Percentiles rank a stretch among this genome's conserved stretches.
Evolutionary conservation across 1,140 invertebrate species (phyloP).

Genomic region (Panagrolaimus sp.): DNA sequence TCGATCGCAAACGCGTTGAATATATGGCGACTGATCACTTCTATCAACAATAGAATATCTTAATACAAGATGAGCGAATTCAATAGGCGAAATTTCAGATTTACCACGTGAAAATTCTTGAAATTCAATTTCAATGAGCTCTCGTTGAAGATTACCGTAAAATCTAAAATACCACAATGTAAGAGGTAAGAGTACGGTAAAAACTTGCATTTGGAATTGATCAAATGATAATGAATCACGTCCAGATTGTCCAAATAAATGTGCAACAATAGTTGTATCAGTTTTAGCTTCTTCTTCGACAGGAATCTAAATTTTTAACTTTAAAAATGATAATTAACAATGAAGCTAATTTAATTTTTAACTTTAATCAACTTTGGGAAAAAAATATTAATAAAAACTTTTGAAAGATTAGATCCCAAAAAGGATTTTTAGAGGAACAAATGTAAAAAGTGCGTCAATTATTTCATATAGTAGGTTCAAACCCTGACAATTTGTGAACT

Average conservation of each 20-base stretch:
- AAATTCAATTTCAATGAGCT: conserved; percentile 94
- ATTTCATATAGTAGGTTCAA: too few relatives aligned
- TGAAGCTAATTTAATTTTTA: too few relatives aligned
- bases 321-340: too few relatives aligned
- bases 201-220: conserved; percentile 70
- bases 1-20: conserved; percentile 60
- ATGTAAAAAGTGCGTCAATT: too few relatives aligned
- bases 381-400: neutral
- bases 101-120: conserved; percentile 83
- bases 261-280: conserved; percentile 81
- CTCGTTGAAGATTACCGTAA: conserved; percentile 91
- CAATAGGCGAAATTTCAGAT: conserved; percentile 81
- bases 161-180: conserved; percentile 66
- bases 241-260: conserved; percentile 90
- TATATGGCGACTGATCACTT: conserved; percentile 38
- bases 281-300: conserved; percentile 58
- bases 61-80: conserved; percentile 89
- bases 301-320: conserved; percentile 54
- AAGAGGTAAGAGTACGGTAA: neutral
- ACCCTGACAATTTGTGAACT: too few relatives aligned
- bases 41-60: conserved; percentile 65
- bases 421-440: too few relatives aligned
- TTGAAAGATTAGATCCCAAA: too few relatives aligned
- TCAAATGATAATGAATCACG: conserved; percentile 81
- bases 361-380: neutral